Conservation (phyloP, 2,888 invertebrate species). For the Eupithecia vulgata region DNA sequence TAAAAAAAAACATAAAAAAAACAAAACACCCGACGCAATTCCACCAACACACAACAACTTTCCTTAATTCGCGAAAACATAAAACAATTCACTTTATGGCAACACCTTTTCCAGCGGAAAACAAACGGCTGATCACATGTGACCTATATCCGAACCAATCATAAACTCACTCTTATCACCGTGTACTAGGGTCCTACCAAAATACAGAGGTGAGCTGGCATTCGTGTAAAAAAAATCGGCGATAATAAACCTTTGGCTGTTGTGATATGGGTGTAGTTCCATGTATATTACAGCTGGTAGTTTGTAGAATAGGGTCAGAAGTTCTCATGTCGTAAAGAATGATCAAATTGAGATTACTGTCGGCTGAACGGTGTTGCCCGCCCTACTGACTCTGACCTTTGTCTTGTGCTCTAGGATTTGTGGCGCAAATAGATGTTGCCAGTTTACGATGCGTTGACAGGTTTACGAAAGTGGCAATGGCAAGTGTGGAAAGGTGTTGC, state of each 20-base stretch:
- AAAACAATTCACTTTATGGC: conserved; percentile 29
- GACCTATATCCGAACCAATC: conserved; percentile 44
- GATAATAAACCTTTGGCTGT: conserved; percentile 10
- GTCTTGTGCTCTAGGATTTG: conserved; percentile 21
- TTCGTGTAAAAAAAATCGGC: background rate
- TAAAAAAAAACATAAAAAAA: background rate
- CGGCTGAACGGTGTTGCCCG: conserved; percentile 42
- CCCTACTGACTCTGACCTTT: conserved; percentile 43
- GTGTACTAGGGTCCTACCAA: conserved; percentile 14
- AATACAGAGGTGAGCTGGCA: background rate
- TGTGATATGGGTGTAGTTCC: conserved; percentile 9
- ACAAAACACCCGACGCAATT: conserved; percentile 5
- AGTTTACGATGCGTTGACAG: conserved; percentile 1
- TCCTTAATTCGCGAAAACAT: conserved; percentile 21
- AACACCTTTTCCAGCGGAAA: conserved; percentile 35
- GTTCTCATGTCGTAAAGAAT: conserved; percentile 55
- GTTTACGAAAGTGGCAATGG: background rate
- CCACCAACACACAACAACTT: conserved; percentile 11
- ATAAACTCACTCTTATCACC: conserved; percentile 13
- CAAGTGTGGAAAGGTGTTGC: background rate
- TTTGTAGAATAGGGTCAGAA: conserved; percentile 44
- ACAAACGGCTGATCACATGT: conserved; percentile 44
- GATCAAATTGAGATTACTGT: conserved; percentile 56
- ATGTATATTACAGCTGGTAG: background rate
- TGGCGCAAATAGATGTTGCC: conserved; percentile 13